Conservation (phyloP, 2,888 invertebrate species). For the Epirrhoe tristata region DNA sequence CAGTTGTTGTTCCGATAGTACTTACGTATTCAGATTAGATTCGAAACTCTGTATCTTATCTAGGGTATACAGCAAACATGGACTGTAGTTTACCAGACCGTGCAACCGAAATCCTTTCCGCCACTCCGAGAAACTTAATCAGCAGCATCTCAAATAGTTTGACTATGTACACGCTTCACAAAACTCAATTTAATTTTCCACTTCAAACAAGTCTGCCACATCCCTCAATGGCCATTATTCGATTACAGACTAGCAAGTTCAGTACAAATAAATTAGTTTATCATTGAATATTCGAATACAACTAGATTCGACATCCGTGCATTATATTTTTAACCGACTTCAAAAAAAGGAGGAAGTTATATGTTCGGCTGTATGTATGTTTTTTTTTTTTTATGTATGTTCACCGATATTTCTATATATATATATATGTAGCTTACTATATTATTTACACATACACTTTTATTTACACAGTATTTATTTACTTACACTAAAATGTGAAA, state of each 20-base stretch:
- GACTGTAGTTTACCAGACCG: conserved; percentile 6
- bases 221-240: conserved; percentile 62
- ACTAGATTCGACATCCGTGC: conserved; percentile 24
- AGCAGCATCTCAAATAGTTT: conserved; percentile 34
- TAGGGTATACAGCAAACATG: conserved; percentile 8
- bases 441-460: no score
- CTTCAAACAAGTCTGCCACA: conserved; percentile 44
- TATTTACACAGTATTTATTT: no score
- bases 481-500: no score
- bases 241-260: conserved; percentile 58
- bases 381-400: no score
- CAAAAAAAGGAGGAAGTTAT: no score
- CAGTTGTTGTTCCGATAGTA: no score
- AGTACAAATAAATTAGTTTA: conserved; percentile 62
- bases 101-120: conserved; percentile 15
- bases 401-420: no score
- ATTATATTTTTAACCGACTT: no score
- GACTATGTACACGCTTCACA: conserved; percentile 34
- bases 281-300: conserved; percentile 12
- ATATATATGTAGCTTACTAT: no score
- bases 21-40: no score
- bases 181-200: conserved; percentile 49
- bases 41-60: no score
- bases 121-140: conserved; percentile 25
- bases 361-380: no score